phyloP scores from a whole-genome alignment of 2,113 vertebrate species.

The Oncorhynchus clarkii region DNA sequence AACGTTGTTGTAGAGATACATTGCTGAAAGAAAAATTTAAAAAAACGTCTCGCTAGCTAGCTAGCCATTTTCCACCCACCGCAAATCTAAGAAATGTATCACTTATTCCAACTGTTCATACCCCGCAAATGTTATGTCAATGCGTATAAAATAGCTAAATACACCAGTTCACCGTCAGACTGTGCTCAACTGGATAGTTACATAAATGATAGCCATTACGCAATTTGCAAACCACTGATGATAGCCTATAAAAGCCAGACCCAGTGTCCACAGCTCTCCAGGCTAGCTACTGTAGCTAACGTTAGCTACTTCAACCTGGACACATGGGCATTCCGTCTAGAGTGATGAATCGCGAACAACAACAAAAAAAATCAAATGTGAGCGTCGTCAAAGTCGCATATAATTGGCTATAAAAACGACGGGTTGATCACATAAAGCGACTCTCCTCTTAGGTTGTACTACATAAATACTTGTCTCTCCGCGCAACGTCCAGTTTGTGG shows the following conservation, averaged over 20 bases:
- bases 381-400: background rate
- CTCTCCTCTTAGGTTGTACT: background rate
- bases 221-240: background rate
- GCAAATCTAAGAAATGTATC: background rate
- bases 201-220: background rate
- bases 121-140: background rate
- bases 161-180: background rate
- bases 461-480: background rate
- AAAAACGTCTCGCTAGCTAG: background rate
- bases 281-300: background rate
- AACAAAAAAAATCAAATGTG: no score
- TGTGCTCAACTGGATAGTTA: background rate
- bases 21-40: background rate
- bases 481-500: background rate
- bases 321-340: background rate
- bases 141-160: background rate
- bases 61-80: background rate
- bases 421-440: background rate
- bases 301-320: background rate
- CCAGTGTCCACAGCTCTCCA: no score
- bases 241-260: no score
- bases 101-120: background rate
- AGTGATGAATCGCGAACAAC: background rate
- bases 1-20: background rate
- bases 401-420: background rate